Evolutionary conservation across 2,888 invertebrate genomes (phyloP), one percentile per base, ranked within the genome.

Genomic region (Mimachlamys varia): DNA sequence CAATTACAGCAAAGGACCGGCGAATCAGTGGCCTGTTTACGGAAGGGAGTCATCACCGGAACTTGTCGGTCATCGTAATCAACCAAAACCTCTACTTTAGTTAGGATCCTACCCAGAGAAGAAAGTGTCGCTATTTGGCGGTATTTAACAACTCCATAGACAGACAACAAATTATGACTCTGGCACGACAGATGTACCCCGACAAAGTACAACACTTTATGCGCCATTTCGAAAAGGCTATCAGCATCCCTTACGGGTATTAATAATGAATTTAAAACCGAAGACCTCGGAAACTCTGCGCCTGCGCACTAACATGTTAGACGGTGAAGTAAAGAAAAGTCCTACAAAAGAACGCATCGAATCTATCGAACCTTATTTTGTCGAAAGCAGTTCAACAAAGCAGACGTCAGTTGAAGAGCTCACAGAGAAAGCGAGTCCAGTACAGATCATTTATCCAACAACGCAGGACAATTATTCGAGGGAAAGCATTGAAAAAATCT

Each of bases 161-260:
- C 53, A 88, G 88, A 89, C 91, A 91, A 44, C 87, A 89, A 7
- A 62, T 91, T 27, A 89, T 90, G 91, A 92, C 92, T 10, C 50
- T 92, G n/a, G 90, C 92, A 33, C 89, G 91, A 38, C 91, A 92
- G 89, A 91, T 92, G 92, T 92, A 92, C 88, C 91, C 91, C 44
- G 38, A 50, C 7, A 88, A 91, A 2, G n/a, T 88, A 5, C 4
- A 89, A 44, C 50, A 90, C 27, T 27, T 92, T 12, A 87, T 90
- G 53, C 22, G 88, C 33, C 19, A 89, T 62, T 92, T 91, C 27
- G 27, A 88, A 38, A n/a, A 88, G 44, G 92, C 90, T 53, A 5
- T 15, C 5, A 53, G 53, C 53, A 53, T 88, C 55, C 92, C 89
- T 15, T 90, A 89, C 38, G 91, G 92, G 5, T 90, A 92, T 89